Conservation (phyloP, 2,797 vertebrate genomes). For the Characodon lateralis region DNA sequence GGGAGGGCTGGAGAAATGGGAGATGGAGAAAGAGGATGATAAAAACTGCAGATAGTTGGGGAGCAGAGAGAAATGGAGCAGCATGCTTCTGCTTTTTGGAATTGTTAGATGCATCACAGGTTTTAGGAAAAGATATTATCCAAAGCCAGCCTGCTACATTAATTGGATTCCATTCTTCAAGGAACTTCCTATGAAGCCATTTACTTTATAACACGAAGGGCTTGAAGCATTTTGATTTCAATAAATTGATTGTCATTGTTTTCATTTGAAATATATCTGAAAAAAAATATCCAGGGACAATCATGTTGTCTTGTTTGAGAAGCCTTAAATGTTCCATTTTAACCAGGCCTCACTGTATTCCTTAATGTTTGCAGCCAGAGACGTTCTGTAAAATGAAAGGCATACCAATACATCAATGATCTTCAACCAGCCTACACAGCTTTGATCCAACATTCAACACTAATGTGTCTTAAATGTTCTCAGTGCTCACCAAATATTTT, state of each 20-base stretch:
- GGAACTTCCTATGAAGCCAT: conserved; percentile 52
- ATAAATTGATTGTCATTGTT: conserved; percentile 56
- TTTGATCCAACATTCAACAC: conserved; percentile 16
- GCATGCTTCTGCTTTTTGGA: conserved; percentile 39
- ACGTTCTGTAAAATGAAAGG: conserved; percentile 23
- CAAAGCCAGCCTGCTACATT: conserved; percentile 43
- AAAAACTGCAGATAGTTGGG: conserved; percentile 54
- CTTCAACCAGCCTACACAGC: not conserved
- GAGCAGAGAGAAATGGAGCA: conserved; percentile 50
- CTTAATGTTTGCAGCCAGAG: conserved; percentile 5
- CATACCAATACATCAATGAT: conserved; percentile 23
- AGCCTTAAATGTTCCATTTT: conserved; percentile 45
- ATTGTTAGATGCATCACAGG: conserved; percentile 44
- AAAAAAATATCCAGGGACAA: conserved; percentile 51
- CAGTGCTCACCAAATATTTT: conserved; percentile 35
- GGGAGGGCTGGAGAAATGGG: conserved; percentile 19
- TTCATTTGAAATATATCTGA: conserved; percentile 35
- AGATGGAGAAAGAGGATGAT: conserved; percentile 47
- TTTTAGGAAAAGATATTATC: conserved; percentile 53
- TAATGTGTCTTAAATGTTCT: conserved; percentile 20
- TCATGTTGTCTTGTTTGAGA: conserved; percentile 42
- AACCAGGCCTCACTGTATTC: conserved; percentile 30
- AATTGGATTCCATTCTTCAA: conserved; percentile 55
- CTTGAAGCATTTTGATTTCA: conserved; percentile 61
- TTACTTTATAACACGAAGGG: conserved; percentile 43